Base-by-base conservation (phyloP, 2,113 vertebrate genomes). In the Epinephelus cyanopodus region DNA sequence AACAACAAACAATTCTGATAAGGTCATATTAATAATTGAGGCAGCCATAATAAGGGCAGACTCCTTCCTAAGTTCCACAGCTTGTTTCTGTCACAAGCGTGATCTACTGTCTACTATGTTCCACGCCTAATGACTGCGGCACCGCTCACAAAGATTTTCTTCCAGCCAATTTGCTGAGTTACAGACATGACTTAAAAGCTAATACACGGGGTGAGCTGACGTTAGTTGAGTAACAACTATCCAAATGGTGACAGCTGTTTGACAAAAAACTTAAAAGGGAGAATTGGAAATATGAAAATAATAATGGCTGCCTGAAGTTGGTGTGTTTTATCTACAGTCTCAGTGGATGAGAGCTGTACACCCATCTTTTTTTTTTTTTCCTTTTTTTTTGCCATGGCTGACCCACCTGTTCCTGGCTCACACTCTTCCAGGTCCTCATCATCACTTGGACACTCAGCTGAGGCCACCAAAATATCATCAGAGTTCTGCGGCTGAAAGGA, bases 361-460 rank as follows among this genome's bases (percentile, higher is more conserved):
- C 10, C 33, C n/a, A 56, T 75, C 14, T 17, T 47, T 53, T 47
- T 66, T 10, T 48, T 4, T n/a, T 17, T 47, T 53, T 47, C 61
- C 2, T 48, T 4, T n/a, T 29, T 37, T 48, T 61, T 39, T 23
- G 39, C 14, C 66, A 52, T 6, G 69, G 23, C 67, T 83, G 77
- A 96, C 97, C 96, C 96, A 99, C 97, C 97, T 94, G 97, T 97
- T 94, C 97, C 97, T 1, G 97, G 97, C 74, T 99, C 97, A 86
- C 97, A 99, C 92, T 99, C 97, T 90, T 98, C 97, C 89, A 99
- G 94, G 93, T 99, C 97, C 85, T 99, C 97, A 2, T 99, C 97
- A n/a, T 99, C 97, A 5, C 97, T 98, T 6, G 97, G 97, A 89
- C 97, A 99, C 94, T 99, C 97, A 0, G 97, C 97, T 0, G 97